Base-by-base conservation (phyloP, 2,113 vertebrate genomes). In the Panthera tigris region DNA sequence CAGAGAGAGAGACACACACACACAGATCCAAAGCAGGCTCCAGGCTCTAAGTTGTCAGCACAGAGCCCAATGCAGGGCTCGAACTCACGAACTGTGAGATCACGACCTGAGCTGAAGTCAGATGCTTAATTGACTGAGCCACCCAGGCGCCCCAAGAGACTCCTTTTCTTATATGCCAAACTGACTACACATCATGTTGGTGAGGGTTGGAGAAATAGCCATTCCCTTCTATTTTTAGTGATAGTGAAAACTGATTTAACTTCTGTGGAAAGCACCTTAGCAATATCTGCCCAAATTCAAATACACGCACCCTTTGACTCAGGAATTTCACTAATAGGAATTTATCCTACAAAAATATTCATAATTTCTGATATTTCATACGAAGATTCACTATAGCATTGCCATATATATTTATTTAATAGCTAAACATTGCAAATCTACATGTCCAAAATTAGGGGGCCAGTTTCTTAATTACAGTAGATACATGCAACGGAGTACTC, bases 301-400 rank as follows among this genome's bases (percentile, higher is more conserved):
- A 88, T 66, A n/a, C 57, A 66, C 10, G 9, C 57, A 81, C 39
- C 0, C 11, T 91, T 91, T 57, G 41, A 73, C 23, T 25, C 25
- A 86, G 73, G 41, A 94, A 69, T 68, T 57, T 63, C 16, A n/a
- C 15, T n/a, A 41, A 50, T 73, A 79, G 1, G 55, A 73, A 57
- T 39, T 81, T 21, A 25, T 48, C 55, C 45, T 68, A 74, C 11
- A 55, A 91, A 80, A 73, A 25, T 33, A 73, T 94, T 85, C 29
- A 29, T 74, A 81, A 81, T 81, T 93, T 69, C 61, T 85, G 27
- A 50, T 66, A 39, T 79, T 94, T 73, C 73, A 86, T n/a, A 95
- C 48, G 57, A n/a, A 76, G 48, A 57, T n/a, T 73, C 65, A 39
- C 31, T 33, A 14, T 27, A 68, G 12, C 65, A 87, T 73, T 19